Conservation (phyloP, 1,140 invertebrate genomes). For the Philopotamus ludificatus region DNA sequence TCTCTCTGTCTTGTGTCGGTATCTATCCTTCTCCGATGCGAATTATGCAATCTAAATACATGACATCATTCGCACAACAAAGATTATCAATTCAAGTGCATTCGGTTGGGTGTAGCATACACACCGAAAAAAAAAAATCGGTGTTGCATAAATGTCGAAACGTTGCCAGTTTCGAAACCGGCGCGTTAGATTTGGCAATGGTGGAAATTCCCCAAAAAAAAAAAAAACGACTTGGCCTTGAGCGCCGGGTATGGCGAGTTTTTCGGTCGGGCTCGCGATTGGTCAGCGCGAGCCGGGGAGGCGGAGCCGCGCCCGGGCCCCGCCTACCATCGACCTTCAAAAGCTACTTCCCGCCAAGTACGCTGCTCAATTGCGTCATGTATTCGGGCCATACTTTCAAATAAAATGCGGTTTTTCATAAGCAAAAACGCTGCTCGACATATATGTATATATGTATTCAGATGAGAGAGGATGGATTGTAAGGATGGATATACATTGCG, state of each 20-base stretch:
- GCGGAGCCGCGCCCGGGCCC: background rate
- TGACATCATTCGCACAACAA: no score
- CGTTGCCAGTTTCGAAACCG: background rate
- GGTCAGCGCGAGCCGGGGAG: background rate
- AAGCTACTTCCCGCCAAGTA: background rate
- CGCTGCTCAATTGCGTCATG: background rate
- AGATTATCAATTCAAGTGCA: no score
- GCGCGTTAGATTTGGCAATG: constrained; percentile 17
- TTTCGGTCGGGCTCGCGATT: constrained; percentile 1
- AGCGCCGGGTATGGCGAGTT: background rate
- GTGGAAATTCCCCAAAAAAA: constrained; percentile 7
- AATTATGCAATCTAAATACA: no score
- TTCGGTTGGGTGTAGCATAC: no score
- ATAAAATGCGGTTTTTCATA: background rate
- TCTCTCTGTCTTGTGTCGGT: no score
- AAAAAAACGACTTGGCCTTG: constrained; percentile 14
- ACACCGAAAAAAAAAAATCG: no score
- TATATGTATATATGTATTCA: background rate
- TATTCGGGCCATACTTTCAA: background rate
- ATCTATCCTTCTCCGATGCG: no score
- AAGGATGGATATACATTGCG: background rate
- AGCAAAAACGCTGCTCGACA: background rate
- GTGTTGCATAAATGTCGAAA: no score
- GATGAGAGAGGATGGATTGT: background rate
- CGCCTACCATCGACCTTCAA: background rate